Evolutionary conservation across 2,113 vertebrate genomes (phyloP), one percentile per base, ranked within the genome.

Genomic region (Phyllopteryx taeniolatus): DNA sequence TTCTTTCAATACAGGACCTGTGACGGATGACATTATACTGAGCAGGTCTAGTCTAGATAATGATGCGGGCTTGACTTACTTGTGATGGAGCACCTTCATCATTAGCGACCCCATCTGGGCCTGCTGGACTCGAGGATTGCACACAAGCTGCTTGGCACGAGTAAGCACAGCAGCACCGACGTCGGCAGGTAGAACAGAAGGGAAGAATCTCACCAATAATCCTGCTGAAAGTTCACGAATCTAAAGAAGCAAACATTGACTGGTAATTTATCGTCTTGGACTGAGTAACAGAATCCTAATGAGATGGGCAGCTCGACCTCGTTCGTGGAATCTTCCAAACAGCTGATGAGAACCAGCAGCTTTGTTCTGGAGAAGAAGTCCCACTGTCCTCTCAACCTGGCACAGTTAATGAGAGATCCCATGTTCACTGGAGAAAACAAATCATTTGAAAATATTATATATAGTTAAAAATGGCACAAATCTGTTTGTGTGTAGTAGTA

Each of bases 241-340:
- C 95, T 97, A 86, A 17, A 66, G 6, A 60, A 54, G 56, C 14
- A 67, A 83, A 14, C 8, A 68, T 39, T 68, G 35, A 39, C 35
- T 6, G 35, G 35, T 39, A 63, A 2, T 14, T 31, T 3, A 4
- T 46, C 22, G 9, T 70, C 20, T 44, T 59, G 3, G n/a, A 8
- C 57, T 13, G 11, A 43, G 2, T 35, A 49, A 72, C 1, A 62
- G 17, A 59, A 33, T 13, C 17, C 1, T 8, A 62, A 12, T 13
- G 4, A 35, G 11, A 17, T 62, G 43, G 20, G 60, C 27, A 46
- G 49, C 35, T 67, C 62, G 78, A 96, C 95, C 94, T 97, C 96
- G 0, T 95, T 96, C 13, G 95, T 97, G 67, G 91, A 91, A 88
- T 98, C 96, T 79, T 94, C 93, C 54, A 98, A 87, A 79, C 95